Evolutionary conservation across 2,113 vertebrate species (phyloP).

Genomic region (Neotragus moschatus): DNA sequence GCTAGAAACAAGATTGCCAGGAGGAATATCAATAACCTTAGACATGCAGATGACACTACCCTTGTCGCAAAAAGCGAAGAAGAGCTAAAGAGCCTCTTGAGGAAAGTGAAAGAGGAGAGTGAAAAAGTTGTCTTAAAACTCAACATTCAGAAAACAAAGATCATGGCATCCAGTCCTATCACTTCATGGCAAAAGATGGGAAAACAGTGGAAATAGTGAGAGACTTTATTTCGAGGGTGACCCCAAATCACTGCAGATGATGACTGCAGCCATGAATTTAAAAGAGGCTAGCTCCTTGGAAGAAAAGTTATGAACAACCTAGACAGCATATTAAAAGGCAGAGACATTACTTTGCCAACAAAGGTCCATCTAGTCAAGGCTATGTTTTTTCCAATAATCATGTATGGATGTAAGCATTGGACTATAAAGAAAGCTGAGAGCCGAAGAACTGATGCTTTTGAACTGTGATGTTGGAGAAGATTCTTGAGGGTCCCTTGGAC

Average conservation of each 20-base stretch:
- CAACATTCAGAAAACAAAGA: background rate
- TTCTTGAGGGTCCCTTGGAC: background rate
- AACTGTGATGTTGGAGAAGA: background rate
- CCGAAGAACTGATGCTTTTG: background rate
- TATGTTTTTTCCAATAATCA: background rate
- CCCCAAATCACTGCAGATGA: background rate
- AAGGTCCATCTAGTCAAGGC: background rate
- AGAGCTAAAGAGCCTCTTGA: background rate
- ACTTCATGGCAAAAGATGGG: background rate
- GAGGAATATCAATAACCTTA: background rate
- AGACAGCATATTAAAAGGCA: background rate
- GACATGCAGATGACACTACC: background rate
- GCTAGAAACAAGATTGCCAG: background rate
- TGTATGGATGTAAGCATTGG: background rate
- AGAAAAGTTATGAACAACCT: background rate
- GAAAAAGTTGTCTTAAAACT: background rate
- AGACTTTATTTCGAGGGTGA: background rate
- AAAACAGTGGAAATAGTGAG: background rate
- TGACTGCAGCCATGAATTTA: background rate
- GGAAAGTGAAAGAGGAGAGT: background rate
- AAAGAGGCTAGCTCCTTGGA: background rate
- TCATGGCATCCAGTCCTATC: background rate
- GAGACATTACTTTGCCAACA: background rate
- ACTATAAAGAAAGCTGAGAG: background rate
- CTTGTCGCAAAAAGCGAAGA: background rate